Conservation (phyloP, 2,888 invertebrate species). For the Eupithecia subumbrata region DNA sequence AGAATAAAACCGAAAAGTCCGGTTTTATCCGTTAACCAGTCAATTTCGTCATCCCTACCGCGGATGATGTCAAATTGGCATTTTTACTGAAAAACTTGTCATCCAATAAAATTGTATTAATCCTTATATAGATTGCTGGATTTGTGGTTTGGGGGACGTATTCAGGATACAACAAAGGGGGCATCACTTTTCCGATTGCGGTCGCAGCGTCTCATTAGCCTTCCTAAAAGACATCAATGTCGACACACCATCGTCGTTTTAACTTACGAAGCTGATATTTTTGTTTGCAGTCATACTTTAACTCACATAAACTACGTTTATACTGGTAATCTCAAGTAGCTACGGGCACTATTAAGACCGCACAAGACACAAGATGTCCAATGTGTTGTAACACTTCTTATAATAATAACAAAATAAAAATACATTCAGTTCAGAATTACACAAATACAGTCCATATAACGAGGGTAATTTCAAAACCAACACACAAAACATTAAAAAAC, state of each 20-base stretch:
- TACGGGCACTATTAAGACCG: too few species aligned
- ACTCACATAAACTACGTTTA: too few species aligned
- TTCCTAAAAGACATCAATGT: background rate
- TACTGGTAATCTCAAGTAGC: too few species aligned
- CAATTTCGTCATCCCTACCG: conserved; percentile 18
- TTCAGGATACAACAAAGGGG: conserved; percentile 12
- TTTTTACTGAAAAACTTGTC: conserved; percentile 50
- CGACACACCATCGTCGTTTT: background rate
- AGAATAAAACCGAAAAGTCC: background rate
- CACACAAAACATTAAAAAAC: too few species aligned
- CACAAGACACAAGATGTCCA: too few species aligned
- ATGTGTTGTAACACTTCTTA: too few species aligned
- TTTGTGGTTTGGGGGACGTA: conserved; percentile 39
- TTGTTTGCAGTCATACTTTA: too few species aligned
- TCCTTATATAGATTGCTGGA: conserved; percentile 41
- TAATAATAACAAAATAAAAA: too few species aligned
- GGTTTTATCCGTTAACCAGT: background rate
- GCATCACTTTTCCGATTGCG: background rate
- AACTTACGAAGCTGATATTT: too few species aligned
- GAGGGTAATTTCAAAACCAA: too few species aligned
- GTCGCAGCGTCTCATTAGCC: background rate
- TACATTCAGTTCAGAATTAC: too few species aligned
- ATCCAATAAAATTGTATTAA: conserved; percentile 47
- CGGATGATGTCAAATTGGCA: conserved; percentile 40
- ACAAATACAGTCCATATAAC: too few species aligned